These are phyloP conservation scores for Ammodytes marinus DNA, from an alignment of 2,113 vertebrate species.

Conservation along the genomic window DNA sequence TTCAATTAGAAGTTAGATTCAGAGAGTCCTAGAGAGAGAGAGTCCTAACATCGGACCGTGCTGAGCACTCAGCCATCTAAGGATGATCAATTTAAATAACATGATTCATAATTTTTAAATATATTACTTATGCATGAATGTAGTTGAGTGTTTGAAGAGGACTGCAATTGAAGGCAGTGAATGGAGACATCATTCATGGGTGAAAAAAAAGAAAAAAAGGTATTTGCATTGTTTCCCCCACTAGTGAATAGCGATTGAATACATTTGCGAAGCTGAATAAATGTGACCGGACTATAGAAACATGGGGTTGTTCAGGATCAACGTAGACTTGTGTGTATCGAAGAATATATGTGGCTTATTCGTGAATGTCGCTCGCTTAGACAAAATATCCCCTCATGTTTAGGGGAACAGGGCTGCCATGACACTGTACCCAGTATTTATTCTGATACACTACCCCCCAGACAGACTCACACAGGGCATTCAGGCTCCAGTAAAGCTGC, in stretches of 20 bases:
- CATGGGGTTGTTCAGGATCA: conserved; percentile 30
- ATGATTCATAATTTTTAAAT: conserved; percentile 24
- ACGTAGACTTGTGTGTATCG: neutral
- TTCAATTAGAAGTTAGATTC: neutral
- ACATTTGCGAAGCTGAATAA: conserved; percentile 51
- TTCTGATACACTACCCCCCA: neutral
- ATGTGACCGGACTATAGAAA: conserved; percentile 39
- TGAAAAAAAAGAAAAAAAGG: conserved; percentile 2
- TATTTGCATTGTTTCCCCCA: conserved; percentile 8
- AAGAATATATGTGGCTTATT: neutral
- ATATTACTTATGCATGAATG: conserved; percentile 20
- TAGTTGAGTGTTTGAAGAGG: conserved; percentile 27
- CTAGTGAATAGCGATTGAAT: conserved; percentile 63
- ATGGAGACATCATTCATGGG: conserved; percentile 32
- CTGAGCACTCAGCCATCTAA: conserved; percentile 2
- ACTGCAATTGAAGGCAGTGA: conserved; percentile 29
- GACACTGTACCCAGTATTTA: neutral
- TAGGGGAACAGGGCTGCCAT: neutral
- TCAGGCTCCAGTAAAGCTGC: neutral
- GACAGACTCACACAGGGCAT: neutral
- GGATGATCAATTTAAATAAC: conserved; percentile 36
- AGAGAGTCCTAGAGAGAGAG: neutral
- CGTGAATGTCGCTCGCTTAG: neutral
- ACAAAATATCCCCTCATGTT: neutral
- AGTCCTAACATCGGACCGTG: neutral